Evolutionary conservation across 2,888 invertebrate genomes (phyloP), one percentile per base, ranked within the genome.

Genomic region (Rotaria magnacalcarata): DNA sequence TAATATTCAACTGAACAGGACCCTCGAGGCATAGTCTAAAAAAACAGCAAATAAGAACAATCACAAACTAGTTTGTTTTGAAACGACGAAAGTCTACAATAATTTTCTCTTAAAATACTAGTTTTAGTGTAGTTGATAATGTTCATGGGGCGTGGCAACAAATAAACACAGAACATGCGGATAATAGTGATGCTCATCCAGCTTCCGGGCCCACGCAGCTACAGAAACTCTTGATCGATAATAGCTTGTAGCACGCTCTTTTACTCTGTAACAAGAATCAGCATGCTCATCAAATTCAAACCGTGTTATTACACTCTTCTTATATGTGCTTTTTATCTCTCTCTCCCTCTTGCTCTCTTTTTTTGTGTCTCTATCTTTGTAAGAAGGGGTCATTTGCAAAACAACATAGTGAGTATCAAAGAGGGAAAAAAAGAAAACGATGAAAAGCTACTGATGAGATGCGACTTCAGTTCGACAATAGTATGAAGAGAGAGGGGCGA

Each of bases 141-240:
- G 34, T 67, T 67, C 34, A 67, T 67, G 67, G 34, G 67, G 67
- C 67, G 34, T 67, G 67, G 34, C 67, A 34, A 67, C 67, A 67
- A 67, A 67, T 67, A 67, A 67, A 34, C 67, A 67, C 67, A 67
- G 27, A 16, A 67, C 67, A 67, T 67, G 67, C 67, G 34, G 34
- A 67, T 67, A 67, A 34, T 67, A 67, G 67, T 67, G 67, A 67
- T 67, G 67, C 10, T 67, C 67, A 67, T 67, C 67, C 67, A 34
- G 34, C 67, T 34, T 67, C 67, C 67, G 67, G 67, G 14, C 19
- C 6, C 19, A 34, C 34, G 67, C 16, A 34, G 34, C 67, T 27
- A 34, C 27, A 67, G 41, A 34, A 67, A 67, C 67, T 67, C 67
- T 67, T 67, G 67, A 67, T 67, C 67, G 67, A 67, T 67, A 67